Evolutionary conservation across 2,888 invertebrate genomes (phyloP), one percentile per base, ranked within the genome.

Genomic region (Lasius platythorax): DNA sequence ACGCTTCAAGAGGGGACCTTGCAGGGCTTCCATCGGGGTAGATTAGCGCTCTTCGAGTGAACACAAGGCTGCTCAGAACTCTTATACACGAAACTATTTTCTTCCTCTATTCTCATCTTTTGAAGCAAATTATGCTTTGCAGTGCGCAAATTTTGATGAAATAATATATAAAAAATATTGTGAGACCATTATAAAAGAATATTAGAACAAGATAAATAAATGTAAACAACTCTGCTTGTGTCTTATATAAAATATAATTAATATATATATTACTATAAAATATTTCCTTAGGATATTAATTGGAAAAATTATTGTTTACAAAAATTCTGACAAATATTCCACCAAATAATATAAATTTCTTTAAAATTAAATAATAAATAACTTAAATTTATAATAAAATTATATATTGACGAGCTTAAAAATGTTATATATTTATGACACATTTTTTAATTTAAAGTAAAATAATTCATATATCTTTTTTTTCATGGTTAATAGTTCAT

Each of bases 21-120:
- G 91, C 74, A 40, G 84, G 93, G 93, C 89, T 93, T 93, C 93
- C 90, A 90, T 92, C 91, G 88, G 88, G 88, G 85, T 90, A 92
- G 92, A 93, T 93, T 93, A 93, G 90, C 89, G 87, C 89, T 91
- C 90, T 91, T 91, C 85, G 87, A 88, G 91, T 91, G 86, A 89
- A 85, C 91, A 73, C 85, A 82, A 70, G 61, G 40, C 88, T 81
- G 64, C 75, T 70, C 11, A 23, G 56, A 58, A 12, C 70, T 72
- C 33, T 72, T 79, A 40, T 46, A 72, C 28, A 8, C 33, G 46
- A 72, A 61, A 81, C 5, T 12, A 23, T 72, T 72, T 28, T 61
- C 37, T 79, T 72, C 28, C 23, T 46, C 37, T 28, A 61, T n/a
- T 37, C 37, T 81, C 30, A 61, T 53, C 30, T 46, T 33, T 72